These are phyloP conservation scores for Lophotriccus pileatus DNA, from an alignment of 2,797 vertebrate species.

Conservation along the genomic window DNA sequence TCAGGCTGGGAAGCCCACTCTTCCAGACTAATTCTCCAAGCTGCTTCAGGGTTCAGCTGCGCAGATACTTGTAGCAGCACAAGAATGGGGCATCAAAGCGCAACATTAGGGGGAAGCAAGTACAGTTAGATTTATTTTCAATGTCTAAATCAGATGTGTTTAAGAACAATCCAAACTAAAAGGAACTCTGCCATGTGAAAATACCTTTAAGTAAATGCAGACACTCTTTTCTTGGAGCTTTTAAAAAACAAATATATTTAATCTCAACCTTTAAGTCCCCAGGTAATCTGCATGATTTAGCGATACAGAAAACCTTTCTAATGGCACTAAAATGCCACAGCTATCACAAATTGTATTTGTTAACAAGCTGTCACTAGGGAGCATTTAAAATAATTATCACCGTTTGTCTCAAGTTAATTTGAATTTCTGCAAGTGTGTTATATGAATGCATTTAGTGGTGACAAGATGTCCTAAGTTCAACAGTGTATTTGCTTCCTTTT, in stretches of 20 bases:
- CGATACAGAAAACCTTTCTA: background rate
- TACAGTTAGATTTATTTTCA: background rate
- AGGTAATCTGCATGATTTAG: background rate
- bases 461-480: background rate
- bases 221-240: background rate
- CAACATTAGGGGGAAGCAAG: background rate
- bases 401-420: constrained; percentile 10
- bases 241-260: background rate
- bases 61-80: background rate
- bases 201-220: background rate
- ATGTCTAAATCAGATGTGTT: background rate
- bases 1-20: background rate
- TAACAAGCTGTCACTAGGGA: constrained; percentile 25
- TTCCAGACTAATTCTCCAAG: background rate
- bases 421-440: constrained; percentile 22
- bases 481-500: background rate
- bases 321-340: background rate
- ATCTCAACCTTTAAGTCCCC: background rate
- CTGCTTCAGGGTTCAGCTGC: background rate
- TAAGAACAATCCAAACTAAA: background rate
- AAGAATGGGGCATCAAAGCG: background rate
- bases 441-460: background rate
- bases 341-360: constrained; percentile 14
- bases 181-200: background rate
- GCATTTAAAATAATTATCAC: constrained; percentile 48